phyloP scores from a whole-genome alignment of 2,888 invertebrate species.

The Lacanobia wlatinum region DNA sequence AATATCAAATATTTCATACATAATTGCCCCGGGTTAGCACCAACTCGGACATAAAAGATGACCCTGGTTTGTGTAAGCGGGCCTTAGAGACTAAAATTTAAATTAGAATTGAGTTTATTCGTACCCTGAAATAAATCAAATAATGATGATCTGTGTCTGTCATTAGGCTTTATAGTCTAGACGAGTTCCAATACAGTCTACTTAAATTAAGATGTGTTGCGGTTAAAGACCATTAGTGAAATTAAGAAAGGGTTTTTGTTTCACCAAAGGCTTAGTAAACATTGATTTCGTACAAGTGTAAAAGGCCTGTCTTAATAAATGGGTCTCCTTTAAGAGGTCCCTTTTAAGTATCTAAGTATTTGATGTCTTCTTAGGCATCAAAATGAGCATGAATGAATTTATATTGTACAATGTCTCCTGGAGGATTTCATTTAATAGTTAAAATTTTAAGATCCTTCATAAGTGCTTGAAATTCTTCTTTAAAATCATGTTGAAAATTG shows the following conservation, averaged over 20 bases:
- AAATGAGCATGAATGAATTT: not conserved
- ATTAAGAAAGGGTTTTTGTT: not conserved
- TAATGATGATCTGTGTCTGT: not conserved
- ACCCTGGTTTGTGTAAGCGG: no score
- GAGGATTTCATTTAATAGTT: not conserved
- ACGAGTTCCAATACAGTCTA: not conserved
- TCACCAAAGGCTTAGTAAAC: not conserved
- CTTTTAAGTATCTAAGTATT: constrained; percentile 4
- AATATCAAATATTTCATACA: no score
- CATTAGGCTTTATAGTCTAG: not conserved
- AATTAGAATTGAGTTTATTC: not conserved
- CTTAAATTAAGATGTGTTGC: not conserved
- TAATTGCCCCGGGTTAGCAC: no score
- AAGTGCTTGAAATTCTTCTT: not conserved
- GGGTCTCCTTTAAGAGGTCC: not conserved
- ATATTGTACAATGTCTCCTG: not conserved
- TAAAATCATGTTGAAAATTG: not conserved
- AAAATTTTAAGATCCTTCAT: not conserved
- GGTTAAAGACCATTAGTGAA: not conserved
- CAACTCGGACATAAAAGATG: no score
- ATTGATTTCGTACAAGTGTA: not conserved
- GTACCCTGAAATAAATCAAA: not conserved
- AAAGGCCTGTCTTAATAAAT: constrained; percentile 7
- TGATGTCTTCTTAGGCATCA: not conserved
- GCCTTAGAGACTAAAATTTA: not conserved